Evolutionary conservation across 2,888 invertebrate genomes (phyloP), one percentile per base, ranked within the genome.

Genomic region (Melieria picta): DNA sequence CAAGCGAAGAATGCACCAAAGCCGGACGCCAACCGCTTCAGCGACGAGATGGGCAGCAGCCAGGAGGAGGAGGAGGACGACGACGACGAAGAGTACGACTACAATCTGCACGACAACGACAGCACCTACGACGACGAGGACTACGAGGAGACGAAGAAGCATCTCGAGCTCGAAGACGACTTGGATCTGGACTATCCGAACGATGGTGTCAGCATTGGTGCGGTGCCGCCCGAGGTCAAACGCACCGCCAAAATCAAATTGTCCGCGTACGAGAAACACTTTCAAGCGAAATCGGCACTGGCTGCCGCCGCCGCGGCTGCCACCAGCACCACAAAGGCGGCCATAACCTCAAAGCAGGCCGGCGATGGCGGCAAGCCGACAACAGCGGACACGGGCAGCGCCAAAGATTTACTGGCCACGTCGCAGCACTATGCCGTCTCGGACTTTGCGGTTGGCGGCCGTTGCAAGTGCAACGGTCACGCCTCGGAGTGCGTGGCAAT

Each of bases 391-490:
- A 52, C 63, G 6, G 65, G 78, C 1, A 73, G 78, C 1, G 72
- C 74, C 63, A 79, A 78, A 50, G 78, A 81, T 46, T 84, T 88
- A 46, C 86, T 90, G 81, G 78, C 82, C 13, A 76, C 79, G 3
- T 90, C 91, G 11, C 94, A 94, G 87, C 96, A 96, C 84, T 98
- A 98, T 88, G 95, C 98, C 42, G 95, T 99, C 76, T 94, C 98
- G 42, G 98, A 99, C 88, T 94, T 99, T 87, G 96, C 98, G 73
- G 97, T 99, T 77, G 99, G 99, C 74, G 99, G 99, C 52, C 92
- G 99, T 57, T 99, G 99, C 90, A 99, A 99, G 91, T 99, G 99
- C 89, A 99, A 99, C 89, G 99, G 99, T 50, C 99, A 99, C 89
- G 98, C 99, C 73, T 95, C 97, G 75, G 91, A 94, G 75, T 99